Conservation (phyloP, 2,888 invertebrate genomes). For the Odontothrips loti region DNA sequence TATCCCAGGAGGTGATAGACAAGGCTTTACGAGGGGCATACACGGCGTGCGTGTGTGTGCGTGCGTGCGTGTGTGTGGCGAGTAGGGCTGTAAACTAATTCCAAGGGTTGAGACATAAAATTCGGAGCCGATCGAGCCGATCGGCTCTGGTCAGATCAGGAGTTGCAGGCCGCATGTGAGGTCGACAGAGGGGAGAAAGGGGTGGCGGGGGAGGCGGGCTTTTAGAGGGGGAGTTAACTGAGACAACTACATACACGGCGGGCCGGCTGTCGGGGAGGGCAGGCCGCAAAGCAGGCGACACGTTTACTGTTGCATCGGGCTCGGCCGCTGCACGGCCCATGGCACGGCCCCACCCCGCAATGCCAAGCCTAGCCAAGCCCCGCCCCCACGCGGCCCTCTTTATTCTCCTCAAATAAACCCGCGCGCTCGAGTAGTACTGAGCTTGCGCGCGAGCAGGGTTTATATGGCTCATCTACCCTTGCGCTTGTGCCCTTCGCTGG, state of each 20-base stretch:
- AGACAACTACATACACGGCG: not conserved
- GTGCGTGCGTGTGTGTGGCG: not conserved
- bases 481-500: not conserved
- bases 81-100: conserved; percentile 17
- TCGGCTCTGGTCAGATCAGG: not conserved
- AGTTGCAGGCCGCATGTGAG: too few species aligned
- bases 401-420: not conserved
- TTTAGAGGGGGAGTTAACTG: too few species aligned
- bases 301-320: conserved; percentile 8
- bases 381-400: not conserved
- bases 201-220: not conserved
- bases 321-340: not conserved
- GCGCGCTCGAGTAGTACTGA: not conserved
- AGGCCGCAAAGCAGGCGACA: not conserved
- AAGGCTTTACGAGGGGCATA: conserved; percentile 13
- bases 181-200: not conserved
- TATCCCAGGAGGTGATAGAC: not conserved
- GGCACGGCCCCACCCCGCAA: not conserved
- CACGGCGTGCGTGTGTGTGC: not conserved
- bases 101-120: conserved; percentile 14
- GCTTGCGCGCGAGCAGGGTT: not conserved
- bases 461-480: not conserved
- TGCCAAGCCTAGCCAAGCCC: not conserved
- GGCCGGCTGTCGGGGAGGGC: not conserved
- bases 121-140: conserved; percentile 2